Evolutionary conservation across 2,113 vertebrate genomes (phyloP).

Genomic region (Boulengeromyrus knoepffleri): DNA sequence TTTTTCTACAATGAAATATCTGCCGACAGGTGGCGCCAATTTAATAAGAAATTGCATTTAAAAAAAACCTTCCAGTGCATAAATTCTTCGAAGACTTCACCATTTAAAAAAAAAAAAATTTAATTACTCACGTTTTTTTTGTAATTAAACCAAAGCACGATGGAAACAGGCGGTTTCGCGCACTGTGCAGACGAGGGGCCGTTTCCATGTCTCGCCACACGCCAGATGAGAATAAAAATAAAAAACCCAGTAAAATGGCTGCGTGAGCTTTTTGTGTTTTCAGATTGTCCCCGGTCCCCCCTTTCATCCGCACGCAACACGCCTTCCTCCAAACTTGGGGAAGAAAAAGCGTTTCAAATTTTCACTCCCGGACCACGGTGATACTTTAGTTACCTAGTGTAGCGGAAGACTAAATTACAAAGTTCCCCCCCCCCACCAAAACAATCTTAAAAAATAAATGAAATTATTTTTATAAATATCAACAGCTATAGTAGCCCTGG

Average conservation of each 20-base stretch:
- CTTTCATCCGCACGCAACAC: background rate
- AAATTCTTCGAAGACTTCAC: constrained; percentile 41
- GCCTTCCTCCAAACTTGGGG: background rate
- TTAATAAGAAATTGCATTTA: constrained; percentile 56
- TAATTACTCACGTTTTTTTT: background rate
- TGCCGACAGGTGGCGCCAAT: constrained; percentile 80
- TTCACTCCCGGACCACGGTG: background rate
- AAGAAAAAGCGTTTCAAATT: background rate
- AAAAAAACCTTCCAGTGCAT: constrained; percentile 33
- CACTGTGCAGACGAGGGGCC: background rate
- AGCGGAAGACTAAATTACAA: background rate
- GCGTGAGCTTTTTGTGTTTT: constrained; percentile 67
- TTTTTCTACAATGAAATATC: constrained; percentile 66
- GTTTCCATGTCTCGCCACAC: background rate
- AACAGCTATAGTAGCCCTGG: background rate
- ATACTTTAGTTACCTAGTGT: constrained; percentile 21
- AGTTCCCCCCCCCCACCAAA: background rate
- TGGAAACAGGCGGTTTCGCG: background rate
- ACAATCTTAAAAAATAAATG: background rate
- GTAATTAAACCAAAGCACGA: background rate
- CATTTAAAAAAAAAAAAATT: background rate
- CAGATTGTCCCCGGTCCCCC: constrained; percentile 58
- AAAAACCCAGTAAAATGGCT: constrained; percentile 69
- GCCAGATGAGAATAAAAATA: constrained; percentile 6
- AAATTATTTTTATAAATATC: background rate